Conservation (phyloP, 1,140 invertebrate species). For the Goniozus legneri region DNA sequence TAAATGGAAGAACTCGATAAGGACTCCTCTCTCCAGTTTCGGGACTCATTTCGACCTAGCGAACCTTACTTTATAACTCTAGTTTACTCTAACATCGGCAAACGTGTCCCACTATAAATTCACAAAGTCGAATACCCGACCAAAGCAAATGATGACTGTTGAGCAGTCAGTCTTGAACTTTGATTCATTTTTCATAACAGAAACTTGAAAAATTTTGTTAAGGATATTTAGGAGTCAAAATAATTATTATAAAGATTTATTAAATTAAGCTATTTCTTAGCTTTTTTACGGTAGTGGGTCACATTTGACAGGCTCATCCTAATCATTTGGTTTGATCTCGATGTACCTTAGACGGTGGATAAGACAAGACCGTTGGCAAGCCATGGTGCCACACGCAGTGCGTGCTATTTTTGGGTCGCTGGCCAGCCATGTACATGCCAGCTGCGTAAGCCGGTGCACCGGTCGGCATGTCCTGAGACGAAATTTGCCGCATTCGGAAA, state of each 20-base stretch:
- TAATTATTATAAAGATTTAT: not conserved
- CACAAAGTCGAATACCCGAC: too few species aligned
- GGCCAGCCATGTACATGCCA: constrained; percentile 57
- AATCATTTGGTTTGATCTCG: not conserved
- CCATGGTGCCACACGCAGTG: constrained; percentile 65
- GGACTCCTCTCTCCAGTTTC: constrained; percentile 57
- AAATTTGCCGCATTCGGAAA: constrained; percentile 7
- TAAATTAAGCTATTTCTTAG: too few species aligned
- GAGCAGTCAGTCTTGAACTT: too few species aligned
- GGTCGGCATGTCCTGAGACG: constrained; percentile 6
- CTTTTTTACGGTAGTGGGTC: too few species aligned
- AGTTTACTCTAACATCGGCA: too few species aligned
- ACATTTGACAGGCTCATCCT: not conserved
- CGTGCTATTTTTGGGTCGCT: constrained; percentile 53
- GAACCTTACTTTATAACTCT: too few species aligned
- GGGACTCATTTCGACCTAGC: constrained; percentile 52
- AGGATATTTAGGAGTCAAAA: too few species aligned
- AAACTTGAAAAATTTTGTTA: too few species aligned
- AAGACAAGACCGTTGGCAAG: constrained; percentile 57
- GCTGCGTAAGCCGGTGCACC: constrained; percentile 31
- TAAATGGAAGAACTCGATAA: constrained; percentile 66
- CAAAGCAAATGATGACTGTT: too few species aligned
- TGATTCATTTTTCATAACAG: too few species aligned
- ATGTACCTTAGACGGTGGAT: constrained; percentile 36
- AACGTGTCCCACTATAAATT: too few species aligned